Evolutionary conservation across 2,113 vertebrate genomes (phyloP).

Genomic region (Greenwoodochromis staneri): DNA sequence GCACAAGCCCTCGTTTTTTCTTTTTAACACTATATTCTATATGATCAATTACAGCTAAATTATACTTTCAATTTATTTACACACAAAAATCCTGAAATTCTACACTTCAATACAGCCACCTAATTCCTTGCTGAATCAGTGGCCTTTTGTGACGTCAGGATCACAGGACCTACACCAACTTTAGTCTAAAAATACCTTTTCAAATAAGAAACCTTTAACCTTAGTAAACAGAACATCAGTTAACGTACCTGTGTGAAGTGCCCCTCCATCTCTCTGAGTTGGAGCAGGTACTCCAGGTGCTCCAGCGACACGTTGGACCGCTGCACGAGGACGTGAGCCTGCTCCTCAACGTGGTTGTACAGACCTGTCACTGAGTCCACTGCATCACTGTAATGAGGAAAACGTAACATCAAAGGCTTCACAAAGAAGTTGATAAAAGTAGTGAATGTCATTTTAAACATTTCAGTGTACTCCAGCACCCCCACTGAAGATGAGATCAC

Average conservation of each 20-base stretch:
- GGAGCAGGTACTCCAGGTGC: constrained; percentile 77
- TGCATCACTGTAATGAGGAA: constrained; percentile 63
- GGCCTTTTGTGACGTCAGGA: neutral
- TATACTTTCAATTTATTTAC: neutral
- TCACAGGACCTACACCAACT: neutral
- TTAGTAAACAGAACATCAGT: neutral
- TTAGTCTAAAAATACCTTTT: neutral
- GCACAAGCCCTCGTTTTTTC: neutral
- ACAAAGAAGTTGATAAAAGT: neutral
- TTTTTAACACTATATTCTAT: neutral
- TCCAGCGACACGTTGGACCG: constrained; percentile 82
- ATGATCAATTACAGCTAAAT: neutral
- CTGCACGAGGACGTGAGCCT: constrained; percentile 81
- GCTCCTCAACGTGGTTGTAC: constrained; percentile 84
- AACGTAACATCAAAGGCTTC: neutral
- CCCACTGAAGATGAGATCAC: neutral
- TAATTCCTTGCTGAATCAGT: neutral
- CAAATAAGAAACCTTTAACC: neutral
- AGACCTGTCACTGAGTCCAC: constrained; percentile 74
- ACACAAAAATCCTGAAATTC: neutral
- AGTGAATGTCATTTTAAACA: neutral
- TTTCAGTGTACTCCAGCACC: neutral
- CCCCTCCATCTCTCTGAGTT: constrained; percentile 73
- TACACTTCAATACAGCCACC: neutral
- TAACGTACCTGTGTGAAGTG: constrained; percentile 77